Base-by-base conservation (phyloP, 2,797 vertebrate genomes). In the Garrulus glandarius region DNA sequence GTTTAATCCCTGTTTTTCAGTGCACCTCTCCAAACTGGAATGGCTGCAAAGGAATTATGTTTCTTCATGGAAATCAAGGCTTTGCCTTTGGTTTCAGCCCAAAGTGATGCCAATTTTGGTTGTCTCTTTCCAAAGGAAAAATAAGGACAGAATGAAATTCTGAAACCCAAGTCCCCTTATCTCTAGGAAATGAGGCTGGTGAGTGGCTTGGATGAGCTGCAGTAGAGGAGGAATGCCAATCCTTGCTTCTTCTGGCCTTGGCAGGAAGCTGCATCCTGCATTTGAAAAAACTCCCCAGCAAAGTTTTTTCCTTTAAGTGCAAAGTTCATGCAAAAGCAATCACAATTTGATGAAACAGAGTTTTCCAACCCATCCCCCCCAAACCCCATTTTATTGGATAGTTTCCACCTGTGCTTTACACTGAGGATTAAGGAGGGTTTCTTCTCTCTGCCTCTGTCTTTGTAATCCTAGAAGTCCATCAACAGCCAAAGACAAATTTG, bases 371-470 rank as follows among this genome's bases (percentile, higher is more conserved):
- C 37, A 36, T 36, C 4, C 34, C 12, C 20, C 34, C 13, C 14
- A 11, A 17, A 4, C 15, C 14, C 15, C 37, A 2, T 56, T 94
- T 85, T 80, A 49, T 43, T 91, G 85, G 82, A 81, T 8, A n/a
- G 68, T 53, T 95, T 91, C 82, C 87, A 85, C 60, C 63, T 77
- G 46, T 27, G 41, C 29, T 92, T 87, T 60, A 84, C 46, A 2
- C 95, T 80, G 60, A 71, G 39, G 24, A 49, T 94, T 95, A 95
- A 95, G 94, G 65, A 77, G 69, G 11, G 46, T 94, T 95, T 92
- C 83, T 96, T 71, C 87, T 84, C 83, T 72, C 67, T 64, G 27
- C 57, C 68, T 84, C 77, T 47, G 34, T 24, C 57, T 88, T 87
- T 82, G 60, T 55, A 75, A 78, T 53, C 70, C 89, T 67, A 41